Evolutionary conservation across 2,797 vertebrate genomes (phyloP).

Genomic region (Valencia hispanica): DNA sequence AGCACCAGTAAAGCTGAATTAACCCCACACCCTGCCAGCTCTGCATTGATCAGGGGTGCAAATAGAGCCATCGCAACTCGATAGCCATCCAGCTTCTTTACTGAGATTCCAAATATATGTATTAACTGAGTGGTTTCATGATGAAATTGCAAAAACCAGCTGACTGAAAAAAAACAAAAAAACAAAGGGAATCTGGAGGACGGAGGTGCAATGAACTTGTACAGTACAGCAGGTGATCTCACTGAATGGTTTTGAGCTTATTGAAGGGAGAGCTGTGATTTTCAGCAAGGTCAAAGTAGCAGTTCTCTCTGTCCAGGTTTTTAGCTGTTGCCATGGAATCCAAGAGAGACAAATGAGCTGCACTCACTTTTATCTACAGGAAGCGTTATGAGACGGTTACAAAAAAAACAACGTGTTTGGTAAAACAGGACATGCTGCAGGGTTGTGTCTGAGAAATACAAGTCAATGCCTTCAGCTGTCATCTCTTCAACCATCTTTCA

Average conservation of each 20-base stretch:
- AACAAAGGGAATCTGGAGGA: conserved; percentile 12
- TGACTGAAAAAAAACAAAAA: conserved; percentile 22
- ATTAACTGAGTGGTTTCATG: conserved; percentile 44
- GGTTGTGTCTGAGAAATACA: conserved; percentile 7
- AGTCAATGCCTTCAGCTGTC: conserved; percentile 3
- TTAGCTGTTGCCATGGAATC: conserved; percentile 70
- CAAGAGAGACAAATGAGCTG: conserved; percentile 56
- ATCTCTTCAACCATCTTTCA: not conserved
- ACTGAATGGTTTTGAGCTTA: conserved; percentile 45
- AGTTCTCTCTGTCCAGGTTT: conserved; percentile 51
- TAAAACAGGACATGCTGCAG: conserved; percentile 7
- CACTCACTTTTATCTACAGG: conserved; percentile 46
- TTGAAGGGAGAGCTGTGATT: conserved; percentile 54
- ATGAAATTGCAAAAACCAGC: conserved; percentile 32
- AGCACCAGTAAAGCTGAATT: conserved; percentile 60
- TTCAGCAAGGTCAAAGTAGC: conserved; percentile 57
- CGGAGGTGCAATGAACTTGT: conserved; percentile 38
- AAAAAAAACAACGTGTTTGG: conserved; percentile 38
- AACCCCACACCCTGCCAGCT: conserved; percentile 43
- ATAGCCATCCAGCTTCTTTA: conserved; percentile 28
- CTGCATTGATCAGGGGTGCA: conserved; percentile 35
- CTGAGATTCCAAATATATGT: conserved; percentile 46
- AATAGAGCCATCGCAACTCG: conserved; percentile 33
- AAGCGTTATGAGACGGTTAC: conserved; percentile 38
- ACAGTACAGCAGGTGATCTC: conserved; percentile 44